These are phyloP conservation scores for Pituophis catenifer DNA, from an alignment of 2,113 vertebrate genomes.

Conservation along the genomic window DNA sequence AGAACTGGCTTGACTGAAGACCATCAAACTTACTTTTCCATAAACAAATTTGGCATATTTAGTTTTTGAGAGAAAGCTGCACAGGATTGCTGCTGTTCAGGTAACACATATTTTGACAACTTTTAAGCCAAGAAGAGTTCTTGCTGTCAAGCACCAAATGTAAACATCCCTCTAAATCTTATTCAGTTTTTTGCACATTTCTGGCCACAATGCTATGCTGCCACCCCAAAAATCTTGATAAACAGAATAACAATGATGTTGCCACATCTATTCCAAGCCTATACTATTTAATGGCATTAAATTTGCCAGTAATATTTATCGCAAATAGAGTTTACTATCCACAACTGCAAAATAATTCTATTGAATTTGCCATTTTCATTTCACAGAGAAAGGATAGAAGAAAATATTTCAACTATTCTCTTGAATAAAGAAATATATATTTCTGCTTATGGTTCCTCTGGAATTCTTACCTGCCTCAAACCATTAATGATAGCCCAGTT, in stretches of 20 bases:
- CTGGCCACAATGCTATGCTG: background rate
- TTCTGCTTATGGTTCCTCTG: slow-evolving; percentile 45
- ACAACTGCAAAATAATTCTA: background rate
- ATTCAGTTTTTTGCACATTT: background rate
- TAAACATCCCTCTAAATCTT: background rate
- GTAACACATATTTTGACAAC: background rate
- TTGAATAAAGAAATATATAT: slow-evolving; percentile 43
- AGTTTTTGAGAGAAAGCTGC: background rate
- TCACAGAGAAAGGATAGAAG: slow-evolving; percentile 29
- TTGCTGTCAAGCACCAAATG: background rate
- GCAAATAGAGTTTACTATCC: background rate
- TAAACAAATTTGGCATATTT: background rate
- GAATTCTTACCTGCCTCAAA: slow-evolving; percentile 50
- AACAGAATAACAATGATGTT: background rate
- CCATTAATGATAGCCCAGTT: slow-evolving; percentile 62
- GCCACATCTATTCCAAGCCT: background rate
- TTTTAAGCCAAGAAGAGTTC: background rate
- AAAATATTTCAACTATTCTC: slow-evolving; percentile 19
- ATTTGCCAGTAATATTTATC: background rate
- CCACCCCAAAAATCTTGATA: background rate
- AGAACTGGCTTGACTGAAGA: background rate
- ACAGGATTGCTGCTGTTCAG: background rate
- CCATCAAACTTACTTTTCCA: background rate
- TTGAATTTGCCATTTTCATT: slow-evolving; percentile 1
- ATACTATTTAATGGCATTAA: background rate